Percentiles rank a stretch among this genome's conserved stretches.
Evolutionary conservation across 2,888 invertebrate genomes (phyloP).

Genomic region (Rhopalosiphum nymphaeae): DNA sequence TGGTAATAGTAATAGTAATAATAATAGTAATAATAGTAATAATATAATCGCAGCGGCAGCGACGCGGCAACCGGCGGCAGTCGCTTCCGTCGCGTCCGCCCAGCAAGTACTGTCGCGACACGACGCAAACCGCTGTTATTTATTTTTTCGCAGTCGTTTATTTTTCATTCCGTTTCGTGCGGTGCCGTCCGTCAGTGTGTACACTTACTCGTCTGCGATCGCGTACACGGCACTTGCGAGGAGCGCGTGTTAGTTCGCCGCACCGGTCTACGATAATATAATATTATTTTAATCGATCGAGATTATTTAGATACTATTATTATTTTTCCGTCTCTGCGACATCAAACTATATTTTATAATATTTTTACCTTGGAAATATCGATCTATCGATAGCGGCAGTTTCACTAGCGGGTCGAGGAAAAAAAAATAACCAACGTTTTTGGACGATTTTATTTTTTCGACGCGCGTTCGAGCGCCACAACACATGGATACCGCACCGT

Average conservation of each 20-base stretch:
- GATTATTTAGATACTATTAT: neutral
- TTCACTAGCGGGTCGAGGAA: neutral
- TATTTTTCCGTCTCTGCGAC: neutral
- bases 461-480: neutral
- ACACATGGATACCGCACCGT: slow-evolving; percentile 1
- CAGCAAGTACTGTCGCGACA: slow-evolving; percentile 21
- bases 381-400: neutral
- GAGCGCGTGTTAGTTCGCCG: neutral
- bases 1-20: neutral
- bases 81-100: slow-evolving; percentile 46
- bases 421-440: neutral
- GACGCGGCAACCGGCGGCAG: slow-evolving; percentile 19
- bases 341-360: neutral
- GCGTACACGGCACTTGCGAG: neutral
- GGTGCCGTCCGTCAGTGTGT: neutral
- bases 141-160: neutral
- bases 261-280: neutral
- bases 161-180: neutral
- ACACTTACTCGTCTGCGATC: neutral
- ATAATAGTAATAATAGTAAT: neutral
- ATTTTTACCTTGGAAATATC: neutral
- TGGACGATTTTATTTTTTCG: neutral
- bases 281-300: neutral
- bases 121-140: neutral
- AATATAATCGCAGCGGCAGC: slow-evolving; percentile 20